Conservation (phyloP, 2,888 invertebrate species). For the Trichacis sp. region DNA sequence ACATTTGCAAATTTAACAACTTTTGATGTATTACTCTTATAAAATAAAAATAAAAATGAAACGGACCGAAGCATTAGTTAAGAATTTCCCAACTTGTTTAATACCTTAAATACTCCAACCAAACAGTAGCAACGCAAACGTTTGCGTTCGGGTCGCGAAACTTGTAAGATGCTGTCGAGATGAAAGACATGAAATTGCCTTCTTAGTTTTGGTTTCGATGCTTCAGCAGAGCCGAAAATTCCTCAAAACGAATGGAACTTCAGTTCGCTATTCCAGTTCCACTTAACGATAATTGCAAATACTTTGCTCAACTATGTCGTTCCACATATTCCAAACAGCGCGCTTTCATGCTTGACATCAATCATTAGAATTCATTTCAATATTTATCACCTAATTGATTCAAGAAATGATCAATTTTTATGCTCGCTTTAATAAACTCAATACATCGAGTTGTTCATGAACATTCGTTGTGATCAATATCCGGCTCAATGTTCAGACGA, state of each 20-base stretch:
- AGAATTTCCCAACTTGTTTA: no score
- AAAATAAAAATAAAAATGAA: no score
- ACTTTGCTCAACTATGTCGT: conserved; percentile 5
- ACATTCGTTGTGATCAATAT: neutral
- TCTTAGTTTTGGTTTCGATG: neutral
- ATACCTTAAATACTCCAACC: neutral
- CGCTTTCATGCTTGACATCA: no score
- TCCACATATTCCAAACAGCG: neutral
- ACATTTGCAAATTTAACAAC: no score
- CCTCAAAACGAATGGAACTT: conserved; percentile 4
- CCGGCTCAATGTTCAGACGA: neutral
- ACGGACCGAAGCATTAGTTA: no score
- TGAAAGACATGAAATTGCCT: conserved; percentile 1
- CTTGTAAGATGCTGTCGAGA: neutral
- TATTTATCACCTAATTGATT: no score
- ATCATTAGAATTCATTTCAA: no score
- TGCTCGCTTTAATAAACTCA: no score
- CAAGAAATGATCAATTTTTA: no score
- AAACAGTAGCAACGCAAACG: no score
- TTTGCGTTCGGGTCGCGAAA: neutral
- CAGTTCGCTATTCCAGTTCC: neutral
- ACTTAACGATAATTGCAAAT: conserved; percentile 1
- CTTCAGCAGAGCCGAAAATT: neutral
- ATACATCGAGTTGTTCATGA: no score
- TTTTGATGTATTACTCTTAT: no score